phyloP scores from a whole-genome alignment of 1,140 invertebrate genomes.

The Macrosteles quadrilineatus region DNA sequence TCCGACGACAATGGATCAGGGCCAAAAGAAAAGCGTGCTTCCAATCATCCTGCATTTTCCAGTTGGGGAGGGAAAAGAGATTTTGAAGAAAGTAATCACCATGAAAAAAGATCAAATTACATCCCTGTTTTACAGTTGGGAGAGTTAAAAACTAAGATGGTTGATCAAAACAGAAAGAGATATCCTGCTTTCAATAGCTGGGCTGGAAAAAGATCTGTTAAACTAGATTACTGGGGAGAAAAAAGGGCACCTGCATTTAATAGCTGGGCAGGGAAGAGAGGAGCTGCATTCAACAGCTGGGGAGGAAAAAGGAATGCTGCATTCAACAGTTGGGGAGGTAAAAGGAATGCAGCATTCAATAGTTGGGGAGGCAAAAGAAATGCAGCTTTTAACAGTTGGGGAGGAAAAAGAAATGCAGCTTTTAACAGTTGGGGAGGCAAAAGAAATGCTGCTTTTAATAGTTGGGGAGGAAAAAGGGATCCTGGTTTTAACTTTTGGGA shows the following conservation, averaged over 20 bases:
- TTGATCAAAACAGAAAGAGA: constrained; percentile 21
- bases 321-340: constrained; percentile 36
- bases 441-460: constrained; percentile 37
- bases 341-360: constrained; percentile 38
- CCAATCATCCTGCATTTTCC: constrained; percentile 32
- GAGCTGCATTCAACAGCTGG: constrained; percentile 41
- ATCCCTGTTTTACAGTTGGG: neutral
- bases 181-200: constrained; percentile 39
- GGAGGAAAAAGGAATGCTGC: constrained; percentile 29
- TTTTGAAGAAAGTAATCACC: neutral
- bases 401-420: constrained; percentile 35
- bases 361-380: constrained; percentile 46
- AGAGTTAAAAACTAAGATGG: neutral
- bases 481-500: constrained; percentile 24
- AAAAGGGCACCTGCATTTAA: constrained; percentile 38
- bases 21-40: too few relatives aligned
- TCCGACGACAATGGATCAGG: too few relatives aligned
- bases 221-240: constrained; percentile 34
- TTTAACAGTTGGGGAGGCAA: constrained; percentile 41
- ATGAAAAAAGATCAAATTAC: neutral
- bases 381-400: constrained; percentile 32
- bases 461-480: constrained; percentile 39
- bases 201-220: constrained; percentile 44
- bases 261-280: constrained; percentile 40
- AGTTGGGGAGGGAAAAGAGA: constrained; percentile 36